Evolutionary conservation across 1,140 invertebrate species (phyloP).

Genomic region (Maconellicoccus hirsutus): DNA sequence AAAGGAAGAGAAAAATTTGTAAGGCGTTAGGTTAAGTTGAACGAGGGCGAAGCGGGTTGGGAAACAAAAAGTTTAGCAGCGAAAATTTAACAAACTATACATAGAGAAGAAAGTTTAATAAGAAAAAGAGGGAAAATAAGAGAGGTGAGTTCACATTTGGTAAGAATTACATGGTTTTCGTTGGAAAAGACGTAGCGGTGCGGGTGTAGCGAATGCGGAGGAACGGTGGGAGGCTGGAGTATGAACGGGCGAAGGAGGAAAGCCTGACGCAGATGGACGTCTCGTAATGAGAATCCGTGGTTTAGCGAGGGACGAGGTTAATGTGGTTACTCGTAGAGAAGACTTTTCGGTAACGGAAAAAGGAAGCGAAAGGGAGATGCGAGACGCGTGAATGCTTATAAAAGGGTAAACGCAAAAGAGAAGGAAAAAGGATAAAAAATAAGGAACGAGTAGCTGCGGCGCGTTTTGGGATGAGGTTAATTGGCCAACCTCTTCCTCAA

Average conservation of each 20-base stretch:
- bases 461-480: slow-evolving; percentile 10
- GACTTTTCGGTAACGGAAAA: neutral
- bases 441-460: neutral
- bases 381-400: neutral
- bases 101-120: neutral
- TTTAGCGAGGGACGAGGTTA: slow-evolving; percentile 19
- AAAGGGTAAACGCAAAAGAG: neutral
- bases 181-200: neutral
- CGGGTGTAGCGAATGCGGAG: neutral
- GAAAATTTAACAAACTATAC: neutral
- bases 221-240: neutral
- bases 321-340: slow-evolving; percentile 18
- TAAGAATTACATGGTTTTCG: slow-evolving; percentile 14
- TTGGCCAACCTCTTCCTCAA: slow-evolving; percentile 17
- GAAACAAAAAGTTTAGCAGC: neutral
- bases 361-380: neutral
- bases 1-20: neutral
- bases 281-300: slow-evolving; percentile 19
- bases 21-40: neutral
- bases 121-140: slow-evolving; percentile 16
- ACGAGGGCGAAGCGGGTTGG: neutral
- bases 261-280: slow-evolving; percentile 16
- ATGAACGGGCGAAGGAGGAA: no score
- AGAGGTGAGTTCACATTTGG: slow-evolving; percentile 21
- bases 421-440: slow-evolving; percentile 13